Evolutionary conservation across 92 coral and sea anemone species (phyloP), one percentile per base, ranked within the genome.

Genomic region (Meandrina meandrites): DNA sequence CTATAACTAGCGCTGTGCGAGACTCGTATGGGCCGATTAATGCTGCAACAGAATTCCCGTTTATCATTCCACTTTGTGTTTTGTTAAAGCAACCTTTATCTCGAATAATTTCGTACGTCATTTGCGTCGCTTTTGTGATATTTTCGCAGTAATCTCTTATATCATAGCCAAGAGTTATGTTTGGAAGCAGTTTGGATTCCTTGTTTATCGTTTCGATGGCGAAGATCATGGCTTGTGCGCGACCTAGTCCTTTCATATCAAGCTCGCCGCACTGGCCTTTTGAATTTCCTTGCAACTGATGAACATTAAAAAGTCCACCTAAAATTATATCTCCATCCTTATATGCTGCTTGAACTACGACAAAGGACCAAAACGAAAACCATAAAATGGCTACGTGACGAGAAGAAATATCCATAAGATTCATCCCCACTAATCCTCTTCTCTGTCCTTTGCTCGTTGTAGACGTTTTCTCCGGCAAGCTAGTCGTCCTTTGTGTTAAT

Each of bases 211-310:
- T 80, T 32, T 81, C 83, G 48, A 94, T 84, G 27, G 98, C 96
- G 79, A 86, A 94, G 56, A 92, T 48, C 98, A 94, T 94, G 34
- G 98, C 98, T 73, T 94, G 96, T 15, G 90, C 86, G 19, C 98
- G 90, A n/a, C 93, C 94, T 58, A 94, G 87, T 36, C 96, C 98
- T 22, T 93, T 81, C 84, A 89, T 91, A 75, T 93, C 85, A 10
- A 93, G 68, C 7, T 82, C 64, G 8, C 93, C 93, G 51, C 98
- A 91, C n/a, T 87, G 90, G 15, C 89, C 91, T 1, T 47, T 62
- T 8, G 76, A 53, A n/a, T 57, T 78, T 51, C 64, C 78, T 17
- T 50, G 42, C 66, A 40, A 89, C 16, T 86, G 48, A n/a, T 93
- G 95, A 4, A 90, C 89, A 16, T 89, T 93, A 71, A 95, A 93